Base-by-base conservation (phyloP, 2,888 invertebrate species). In the Volucella inflata region DNA sequence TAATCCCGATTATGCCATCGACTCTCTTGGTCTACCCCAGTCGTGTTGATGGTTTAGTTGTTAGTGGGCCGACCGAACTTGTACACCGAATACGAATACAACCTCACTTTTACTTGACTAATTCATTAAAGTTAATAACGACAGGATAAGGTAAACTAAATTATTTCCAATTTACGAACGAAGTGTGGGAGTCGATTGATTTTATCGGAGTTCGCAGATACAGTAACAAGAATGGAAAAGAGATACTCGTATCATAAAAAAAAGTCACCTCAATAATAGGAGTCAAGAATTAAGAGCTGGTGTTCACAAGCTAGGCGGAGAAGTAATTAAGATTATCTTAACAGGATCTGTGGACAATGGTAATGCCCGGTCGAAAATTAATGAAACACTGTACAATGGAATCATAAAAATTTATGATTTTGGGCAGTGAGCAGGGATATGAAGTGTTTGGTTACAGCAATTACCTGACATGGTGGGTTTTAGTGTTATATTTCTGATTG, bases 121-220 rank as follows among this genome's bases (percentile, higher is more conserved):
- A 85, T 85, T 81, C 81, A 81, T 85, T 85, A 72, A 72, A 76
- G 64, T 81, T 59, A 57, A 85, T 65, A 85, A 77, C 59, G 76
- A 81, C 76, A 85, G 68, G 77, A 68, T 72, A 85, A 81, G 64
- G 72, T 51, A 62, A 77, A 51, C 62, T 44, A 72, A 85, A 71
- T 81, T 72, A 51, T 64, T 76, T 85, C 62, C 16, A 75, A 72
- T 80, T 80, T 71, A 60, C 1, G 30, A 6, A 14, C 14, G 48
- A 8, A n/a, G 53, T 46, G 48, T 9, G 16, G 55, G 21, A n/a
- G 75, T 44, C 53, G 77, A 72, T 80, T 76, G 81, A 85, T 79
- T 71, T 71, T 76, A 80, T 68, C 67, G 36, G 8, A 11, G 48
- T 50, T 48, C 30, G 6, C 30, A 30, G 30, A 30, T 30, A 6